Evolutionary conservation across 2,113 vertebrate genomes (phyloP).

Genomic region (Tychaedon coryphoeus): DNA sequence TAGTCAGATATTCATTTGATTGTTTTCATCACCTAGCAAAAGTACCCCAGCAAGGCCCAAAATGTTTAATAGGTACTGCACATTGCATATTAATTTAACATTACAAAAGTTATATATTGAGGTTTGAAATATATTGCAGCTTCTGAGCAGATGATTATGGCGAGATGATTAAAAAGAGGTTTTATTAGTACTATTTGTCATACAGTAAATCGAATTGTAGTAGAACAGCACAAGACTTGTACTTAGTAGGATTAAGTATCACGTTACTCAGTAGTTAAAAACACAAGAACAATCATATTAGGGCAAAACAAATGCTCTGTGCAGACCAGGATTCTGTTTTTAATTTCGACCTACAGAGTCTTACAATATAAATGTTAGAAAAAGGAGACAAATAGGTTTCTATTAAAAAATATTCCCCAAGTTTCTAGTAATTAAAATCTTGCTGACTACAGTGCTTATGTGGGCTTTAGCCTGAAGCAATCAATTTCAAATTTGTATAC

Average conservation of each 20-base stretch:
- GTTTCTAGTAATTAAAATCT: neutral
- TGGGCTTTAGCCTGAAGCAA: neutral
- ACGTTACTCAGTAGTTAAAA: neutral
- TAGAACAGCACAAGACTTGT: neutral
- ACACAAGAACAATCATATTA: neutral
- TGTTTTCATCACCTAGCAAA: neutral
- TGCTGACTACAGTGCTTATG: neutral
- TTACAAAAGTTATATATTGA: neutral
- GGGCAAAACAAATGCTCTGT: neutral
- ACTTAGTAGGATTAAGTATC: neutral
- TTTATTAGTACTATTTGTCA: neutral
- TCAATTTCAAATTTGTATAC: neutral
- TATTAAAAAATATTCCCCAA: neutral
- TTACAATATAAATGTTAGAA: neutral
- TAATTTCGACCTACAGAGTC: neutral
- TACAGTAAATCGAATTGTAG: neutral
- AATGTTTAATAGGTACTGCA: fast-evolving
- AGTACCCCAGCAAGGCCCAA: neutral
- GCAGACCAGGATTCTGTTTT: neutral
- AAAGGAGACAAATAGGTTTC: neutral
- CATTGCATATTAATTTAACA: neutral
- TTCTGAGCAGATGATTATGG: neutral
- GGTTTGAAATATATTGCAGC: neutral
- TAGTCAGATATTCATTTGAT: neutral
- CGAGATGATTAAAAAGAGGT: neutral